These are phyloP conservation scores for Daktulosphaira vitifoliae DNA, from an alignment of 1,140 invertebrate species.

Conservation along the genomic window DNA sequence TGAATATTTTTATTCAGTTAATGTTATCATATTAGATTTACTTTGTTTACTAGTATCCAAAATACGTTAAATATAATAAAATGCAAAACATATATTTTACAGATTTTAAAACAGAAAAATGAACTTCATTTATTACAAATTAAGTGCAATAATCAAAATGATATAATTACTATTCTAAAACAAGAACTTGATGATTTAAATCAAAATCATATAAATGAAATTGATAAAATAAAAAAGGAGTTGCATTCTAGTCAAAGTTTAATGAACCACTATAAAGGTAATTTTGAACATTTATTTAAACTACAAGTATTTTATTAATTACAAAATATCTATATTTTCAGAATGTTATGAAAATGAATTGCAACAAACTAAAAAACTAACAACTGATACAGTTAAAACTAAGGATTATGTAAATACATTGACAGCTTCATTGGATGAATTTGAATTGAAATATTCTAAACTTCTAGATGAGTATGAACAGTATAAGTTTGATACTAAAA, in stretches of 20 bases:
- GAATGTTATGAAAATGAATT: slow-evolving; percentile 25
- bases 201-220: not conserved
- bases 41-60: no score
- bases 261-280: slow-evolving; percentile 25
- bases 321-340: not conserved
- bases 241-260: not conserved
- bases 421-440: not conserved
- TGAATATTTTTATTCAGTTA: no score
- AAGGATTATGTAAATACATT: slow-evolving; percentile 7
- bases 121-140: slow-evolving; percentile 22
- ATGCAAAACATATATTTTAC: no score
- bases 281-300: not conserved
- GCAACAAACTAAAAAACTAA: not conserved
- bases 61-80: no score
- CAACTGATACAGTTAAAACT: not conserved
- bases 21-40: no score
- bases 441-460: not conserved
- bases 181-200: slow-evolving; percentile 13
- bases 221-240: slow-evolving; percentile 5
- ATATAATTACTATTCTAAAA: slow-evolving; percentile 3
- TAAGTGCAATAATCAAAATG: slow-evolving; percentile 17
- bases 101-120: slow-evolving; percentile 15
- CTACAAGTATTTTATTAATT: not conserved
- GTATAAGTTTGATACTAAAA: not conserved
- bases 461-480: slow-evolving; percentile 6